phyloP scores from a whole-genome alignment of 2,888 invertebrate genomes.

The Hypena proboscidalis region DNA sequence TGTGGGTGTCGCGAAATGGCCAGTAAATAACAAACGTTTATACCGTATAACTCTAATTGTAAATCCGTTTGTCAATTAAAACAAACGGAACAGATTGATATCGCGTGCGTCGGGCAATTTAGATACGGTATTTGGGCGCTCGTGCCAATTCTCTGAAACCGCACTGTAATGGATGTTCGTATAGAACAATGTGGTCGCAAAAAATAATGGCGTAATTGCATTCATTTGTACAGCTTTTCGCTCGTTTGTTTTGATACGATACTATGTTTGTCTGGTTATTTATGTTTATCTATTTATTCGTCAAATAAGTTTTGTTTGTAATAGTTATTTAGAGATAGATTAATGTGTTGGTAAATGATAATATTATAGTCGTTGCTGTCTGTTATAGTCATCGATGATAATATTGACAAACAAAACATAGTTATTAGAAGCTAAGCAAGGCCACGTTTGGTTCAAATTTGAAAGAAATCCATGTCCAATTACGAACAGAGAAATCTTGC shows the following conservation, averaged over 20 bases:
- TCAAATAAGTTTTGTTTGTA: too few species aligned
- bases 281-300: too few species aligned
- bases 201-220: slow-evolving; percentile 37
- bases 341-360: too few species aligned
- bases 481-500: too few species aligned
- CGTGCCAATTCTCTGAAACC: slow-evolving; percentile 49
- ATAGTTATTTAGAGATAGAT: background rate
- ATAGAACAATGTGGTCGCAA: slow-evolving; percentile 16
- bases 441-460: too few species aligned
- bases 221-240: slow-evolving; percentile 12
- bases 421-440: too few species aligned
- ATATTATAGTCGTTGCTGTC: too few species aligned
- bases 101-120: slow-evolving; percentile 45
- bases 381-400: too few species aligned
- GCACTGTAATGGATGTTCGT: slow-evolving; percentile 21
- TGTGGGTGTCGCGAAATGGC: slow-evolving; percentile 53
- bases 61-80: slow-evolving; percentile 56
- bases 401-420: too few species aligned
- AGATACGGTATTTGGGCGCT: slow-evolving; percentile 30
- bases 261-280: slow-evolving; percentile 4
- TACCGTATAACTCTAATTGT: slow-evolving; percentile 48
- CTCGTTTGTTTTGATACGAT: slow-evolving; percentile 1
- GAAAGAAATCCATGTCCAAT: too few species aligned
- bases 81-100: slow-evolving; percentile 56
- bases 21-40: slow-evolving; percentile 41